phyloP scores from a whole-genome alignment of 2,888 invertebrate species.

The Saturnia japonica region DNA sequence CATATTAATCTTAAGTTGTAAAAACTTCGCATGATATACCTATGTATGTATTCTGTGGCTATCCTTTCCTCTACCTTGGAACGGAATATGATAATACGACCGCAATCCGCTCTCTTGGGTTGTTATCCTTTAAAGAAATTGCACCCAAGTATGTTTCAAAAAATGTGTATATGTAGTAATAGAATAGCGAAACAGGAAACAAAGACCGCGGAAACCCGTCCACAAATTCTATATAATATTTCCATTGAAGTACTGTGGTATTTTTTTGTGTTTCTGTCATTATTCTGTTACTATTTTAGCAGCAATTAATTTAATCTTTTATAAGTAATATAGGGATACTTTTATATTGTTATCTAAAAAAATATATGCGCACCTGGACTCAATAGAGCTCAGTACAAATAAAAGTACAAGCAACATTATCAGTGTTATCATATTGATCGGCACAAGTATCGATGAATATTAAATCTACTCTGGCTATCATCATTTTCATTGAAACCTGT shows the following conservation, averaged over 20 bases:
- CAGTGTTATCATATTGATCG: conserved; percentile 28
- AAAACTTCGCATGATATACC: no score
- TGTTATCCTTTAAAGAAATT: not conserved
- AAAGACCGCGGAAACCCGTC: not conserved
- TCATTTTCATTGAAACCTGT: conserved; percentile 54
- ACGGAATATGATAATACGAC: not conserved
- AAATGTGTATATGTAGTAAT: not conserved
- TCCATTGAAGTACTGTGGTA: no score
- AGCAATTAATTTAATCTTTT: not conserved
- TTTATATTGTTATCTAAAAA: not conserved
- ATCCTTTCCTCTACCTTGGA: not conserved
- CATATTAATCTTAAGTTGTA: no score
- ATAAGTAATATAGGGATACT: not conserved
- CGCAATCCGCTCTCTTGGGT: not conserved
- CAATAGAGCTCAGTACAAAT: not conserved
- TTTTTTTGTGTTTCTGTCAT: not conserved
- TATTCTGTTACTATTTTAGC: not conserved
- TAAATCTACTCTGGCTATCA: conserved; percentile 52
- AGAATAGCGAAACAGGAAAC: not conserved
- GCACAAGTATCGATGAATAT: conserved; percentile 50
- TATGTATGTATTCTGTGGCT: not conserved
- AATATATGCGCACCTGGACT: conserved; percentile 10
- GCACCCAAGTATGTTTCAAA: not conserved
- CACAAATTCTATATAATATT: not conserved
- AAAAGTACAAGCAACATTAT: not conserved